These are phyloP conservation scores for Chamaea fasciata DNA, from an alignment of 2,113 vertebrate genomes.

Conservation along the genomic window DNA sequence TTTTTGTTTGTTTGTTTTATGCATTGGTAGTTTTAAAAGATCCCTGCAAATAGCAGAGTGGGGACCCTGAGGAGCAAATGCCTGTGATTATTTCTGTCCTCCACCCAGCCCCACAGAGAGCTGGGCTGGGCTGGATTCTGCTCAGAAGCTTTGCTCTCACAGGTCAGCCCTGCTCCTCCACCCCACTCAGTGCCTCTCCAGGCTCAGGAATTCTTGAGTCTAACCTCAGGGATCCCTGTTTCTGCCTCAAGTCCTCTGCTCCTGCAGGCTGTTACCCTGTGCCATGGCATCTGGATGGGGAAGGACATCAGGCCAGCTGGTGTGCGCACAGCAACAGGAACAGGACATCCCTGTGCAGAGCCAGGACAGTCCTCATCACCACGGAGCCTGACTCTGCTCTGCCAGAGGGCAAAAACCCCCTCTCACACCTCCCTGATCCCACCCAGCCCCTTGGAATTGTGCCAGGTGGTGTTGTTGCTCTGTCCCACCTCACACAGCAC, in stretches of 20 bases:
- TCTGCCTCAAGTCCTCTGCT: neutral
- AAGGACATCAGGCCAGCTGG: fast-evolving
- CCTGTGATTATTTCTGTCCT: neutral
- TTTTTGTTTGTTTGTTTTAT: neutral
- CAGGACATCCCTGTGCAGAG: neutral
- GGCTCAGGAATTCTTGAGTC: neutral
- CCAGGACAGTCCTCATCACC: neutral
- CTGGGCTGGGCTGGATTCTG: neutral
- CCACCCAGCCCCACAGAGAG: neutral
- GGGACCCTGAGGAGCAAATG: neutral
- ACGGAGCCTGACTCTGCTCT: neutral
- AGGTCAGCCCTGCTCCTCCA: neutral
- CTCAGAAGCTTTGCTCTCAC: neutral
- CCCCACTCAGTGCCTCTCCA: neutral
- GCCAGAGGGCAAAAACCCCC: neutral
- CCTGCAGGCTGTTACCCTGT: fast-evolving
- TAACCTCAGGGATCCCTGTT: fast-evolving
- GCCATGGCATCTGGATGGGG: fast-evolving
- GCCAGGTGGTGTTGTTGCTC: fast-evolving
- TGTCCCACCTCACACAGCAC: neutral
- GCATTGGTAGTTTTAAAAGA: neutral
- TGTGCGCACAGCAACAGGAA: neutral
- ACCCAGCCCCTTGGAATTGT: neutral
- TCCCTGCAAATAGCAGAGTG: neutral
- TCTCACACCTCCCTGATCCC: fast-evolving